Base-by-base conservation (phyloP, 2,888 invertebrate genomes). In the Heliconius ethilla region DNA sequence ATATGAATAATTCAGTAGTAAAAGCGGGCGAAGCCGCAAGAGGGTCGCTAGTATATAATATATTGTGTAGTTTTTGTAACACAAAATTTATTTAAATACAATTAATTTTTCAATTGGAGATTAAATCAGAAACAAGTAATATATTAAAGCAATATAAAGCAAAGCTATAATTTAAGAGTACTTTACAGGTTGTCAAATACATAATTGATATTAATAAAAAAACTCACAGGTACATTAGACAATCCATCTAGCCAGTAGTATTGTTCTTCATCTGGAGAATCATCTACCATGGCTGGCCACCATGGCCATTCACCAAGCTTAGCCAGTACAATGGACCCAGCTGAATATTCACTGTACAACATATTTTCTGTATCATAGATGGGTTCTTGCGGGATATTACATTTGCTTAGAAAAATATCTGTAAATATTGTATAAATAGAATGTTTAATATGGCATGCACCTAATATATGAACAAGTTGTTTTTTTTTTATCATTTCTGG, bases 281-380 rank as follows among this genome's bases (percentile, higher is more conserved):
- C 96, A 81, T 96, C 96, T 0, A 97, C 95, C 94, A 97, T 96
- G 3, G 95, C 96, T 4, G 97, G 97, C 96, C 96, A 97, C 96
- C 96, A 96, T 2, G 96, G 96, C 90, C 93, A 96, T 37, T 96
- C 96, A 0, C 89, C 82, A 81, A 96, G 82, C 62, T 92, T 94
- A 0, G 95, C 97, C 96, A 96, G 96, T 0, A 97, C 97, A 63
- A 97, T 82, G 27, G 96, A 96, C 0, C 97, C 97, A 7, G 96
- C 95, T 4, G 95, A 94, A 83, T 95, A 96, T 79, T 91, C 87
- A 83, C 95, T 95, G 81, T 95, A 92, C 45, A 96, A 95, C 51
- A 96, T 86, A 78, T 95, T 95, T 67, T 93, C 92, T 81, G 95
- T 94, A 0, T 95, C 92, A 11, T 40, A 87, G 40, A 94, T 89